phyloP scores from a whole-genome alignment of 2,888 invertebrate species.

The Drosophila fulvimacula region DNA sequence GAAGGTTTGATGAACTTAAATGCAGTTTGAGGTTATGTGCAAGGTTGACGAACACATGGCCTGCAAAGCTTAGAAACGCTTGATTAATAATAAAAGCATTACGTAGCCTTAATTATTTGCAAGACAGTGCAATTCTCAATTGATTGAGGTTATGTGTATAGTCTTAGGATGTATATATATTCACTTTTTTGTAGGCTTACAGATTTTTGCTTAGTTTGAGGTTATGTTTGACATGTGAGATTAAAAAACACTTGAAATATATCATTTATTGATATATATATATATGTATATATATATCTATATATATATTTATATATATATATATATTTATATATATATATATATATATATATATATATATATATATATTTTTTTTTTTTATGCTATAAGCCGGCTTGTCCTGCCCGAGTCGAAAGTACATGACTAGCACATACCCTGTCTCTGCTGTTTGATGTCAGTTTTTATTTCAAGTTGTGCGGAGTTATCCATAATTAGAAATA shows the following conservation, averaged over 20 bases:
- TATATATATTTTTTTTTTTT: too few relatives aligned
- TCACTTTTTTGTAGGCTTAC: neutral
- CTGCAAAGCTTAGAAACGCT: neutral
- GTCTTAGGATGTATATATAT: too few relatives aligned
- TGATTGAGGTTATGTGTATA: neutral
- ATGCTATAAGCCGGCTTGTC: constrained; percentile 1
- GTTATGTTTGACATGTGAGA: neutral
- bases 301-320: too few relatives aligned
- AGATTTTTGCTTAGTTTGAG: neutral
- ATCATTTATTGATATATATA: neutral
- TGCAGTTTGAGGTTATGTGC: constrained; percentile 1
- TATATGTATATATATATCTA: too few relatives aligned
- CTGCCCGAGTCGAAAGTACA: too few relatives aligned
- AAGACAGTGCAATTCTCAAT: neutral
- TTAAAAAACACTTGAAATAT: neutral
- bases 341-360: too few relatives aligned
- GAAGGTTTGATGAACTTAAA: neutral
- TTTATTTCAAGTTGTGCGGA: too few relatives aligned
- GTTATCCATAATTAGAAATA: too few relatives aligned
- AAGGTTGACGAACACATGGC: neutral
- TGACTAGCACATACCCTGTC: neutral
- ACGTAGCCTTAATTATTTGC: neutral
- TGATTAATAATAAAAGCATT: neutral
- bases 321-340: too few relatives aligned
- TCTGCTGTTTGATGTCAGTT: too few relatives aligned